Evolutionary conservation across 2,797 vertebrate genomes (phyloP).

Genomic region (Sebastes minor): DNA sequence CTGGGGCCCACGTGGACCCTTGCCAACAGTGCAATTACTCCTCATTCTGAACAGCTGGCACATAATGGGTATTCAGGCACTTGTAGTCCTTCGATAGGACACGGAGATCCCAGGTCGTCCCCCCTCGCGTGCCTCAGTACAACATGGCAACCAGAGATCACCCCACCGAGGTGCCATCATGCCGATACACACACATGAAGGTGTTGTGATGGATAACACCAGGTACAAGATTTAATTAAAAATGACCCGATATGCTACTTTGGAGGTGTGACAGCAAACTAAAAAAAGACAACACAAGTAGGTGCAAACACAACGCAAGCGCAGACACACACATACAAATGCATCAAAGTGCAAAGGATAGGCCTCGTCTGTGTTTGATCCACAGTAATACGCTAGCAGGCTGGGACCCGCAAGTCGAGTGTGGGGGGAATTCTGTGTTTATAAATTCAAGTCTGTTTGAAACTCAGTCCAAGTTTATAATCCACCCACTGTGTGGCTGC

Average conservation of each 20-base stretch:
- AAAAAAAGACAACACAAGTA: conserved; percentile 15
- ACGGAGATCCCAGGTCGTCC: conserved; percentile 64
- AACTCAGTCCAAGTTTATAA: conserved; percentile 83
- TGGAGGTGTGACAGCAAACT: conserved; percentile 18
- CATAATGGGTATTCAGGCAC: conserved; percentile 78
- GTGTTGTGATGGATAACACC: background rate
- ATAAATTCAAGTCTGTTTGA: conserved; percentile 81
- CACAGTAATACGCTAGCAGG: conserved; percentile 68
- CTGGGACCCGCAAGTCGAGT: conserved; percentile 72
- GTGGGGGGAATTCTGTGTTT: conserved; percentile 80
- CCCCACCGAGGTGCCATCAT: background rate
- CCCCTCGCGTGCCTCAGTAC: conserved; percentile 65
- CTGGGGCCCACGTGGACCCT: conserved; percentile 71
- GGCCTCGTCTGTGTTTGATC: conserved; percentile 75
- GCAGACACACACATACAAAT: conserved; percentile 22
- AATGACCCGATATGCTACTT: background rate
- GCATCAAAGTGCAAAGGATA: conserved; percentile 62
- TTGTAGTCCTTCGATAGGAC: conserved; percentile 69
- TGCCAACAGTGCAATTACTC: conserved; percentile 82
- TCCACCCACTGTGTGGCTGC: conserved; percentile 81
- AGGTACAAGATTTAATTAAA: background rate
- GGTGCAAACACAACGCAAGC: conserved; percentile 42
- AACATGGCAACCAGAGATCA: conserved; percentile 42
- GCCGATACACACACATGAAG: background rate
- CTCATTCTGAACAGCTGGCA: conserved; percentile 85